These are phyloP conservation scores for Achlya flavicornis DNA, from an alignment of 2,888 invertebrate genomes.

Conservation along the genomic window DNA sequence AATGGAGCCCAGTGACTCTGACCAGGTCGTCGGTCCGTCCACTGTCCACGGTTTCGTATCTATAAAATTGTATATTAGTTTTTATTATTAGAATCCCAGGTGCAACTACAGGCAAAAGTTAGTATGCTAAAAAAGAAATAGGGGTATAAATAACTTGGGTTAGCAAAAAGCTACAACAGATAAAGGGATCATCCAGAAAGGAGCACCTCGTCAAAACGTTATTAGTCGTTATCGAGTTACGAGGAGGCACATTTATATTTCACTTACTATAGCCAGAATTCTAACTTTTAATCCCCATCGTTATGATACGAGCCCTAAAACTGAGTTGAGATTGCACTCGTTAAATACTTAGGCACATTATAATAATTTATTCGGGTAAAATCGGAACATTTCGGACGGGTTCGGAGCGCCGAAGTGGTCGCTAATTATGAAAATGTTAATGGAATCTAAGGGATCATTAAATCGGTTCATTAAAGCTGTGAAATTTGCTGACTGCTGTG, in stretches of 20 bases:
- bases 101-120: too few relatives aligned
- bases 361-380: background rate
- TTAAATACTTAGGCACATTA: background rate
- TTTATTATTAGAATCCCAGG: too few relatives aligned
- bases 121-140: too few relatives aligned
- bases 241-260: background rate
- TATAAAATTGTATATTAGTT: too few relatives aligned
- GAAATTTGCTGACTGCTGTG: too few relatives aligned
- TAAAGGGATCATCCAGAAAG: background rate
- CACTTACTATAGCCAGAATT: background rate
- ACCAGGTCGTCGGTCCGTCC: too few relatives aligned
- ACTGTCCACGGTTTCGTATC: too few relatives aligned
- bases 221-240: background rate
- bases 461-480: background rate
- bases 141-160: background rate
- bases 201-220: constrained; percentile 1
- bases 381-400: background rate
- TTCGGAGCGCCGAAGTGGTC: background rate
- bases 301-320: background rate
- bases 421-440: too few relatives aligned
- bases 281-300: background rate
- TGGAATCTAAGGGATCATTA: background rate
- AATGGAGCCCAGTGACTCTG: too few relatives aligned
- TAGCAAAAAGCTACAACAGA: background rate
- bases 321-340: background rate